Conservation (phyloP, 2,113 vertebrate species). For the Neodontobutis hainanensis region DNA sequence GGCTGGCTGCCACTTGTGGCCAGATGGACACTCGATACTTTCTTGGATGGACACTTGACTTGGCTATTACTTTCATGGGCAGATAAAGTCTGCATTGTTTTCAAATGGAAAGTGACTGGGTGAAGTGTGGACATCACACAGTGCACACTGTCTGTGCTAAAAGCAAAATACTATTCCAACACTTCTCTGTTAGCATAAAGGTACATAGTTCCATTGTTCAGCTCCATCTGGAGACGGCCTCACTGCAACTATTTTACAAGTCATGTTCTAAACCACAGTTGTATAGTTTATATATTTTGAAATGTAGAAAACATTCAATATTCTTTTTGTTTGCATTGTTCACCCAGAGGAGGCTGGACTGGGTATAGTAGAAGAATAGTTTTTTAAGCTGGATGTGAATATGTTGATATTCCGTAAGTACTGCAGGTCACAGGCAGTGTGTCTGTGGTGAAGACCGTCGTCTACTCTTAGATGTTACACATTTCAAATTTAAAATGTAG, state of each 20-base stretch:
- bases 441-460: neutral
- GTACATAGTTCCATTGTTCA: neutral
- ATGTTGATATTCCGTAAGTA: constrained; percentile 17
- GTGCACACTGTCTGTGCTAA: constrained; percentile 4
- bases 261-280: neutral
- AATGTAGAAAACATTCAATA: neutral
- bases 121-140: constrained; percentile 14
- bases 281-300: neutral
- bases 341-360: neutral
- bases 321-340: constrained; percentile 13
- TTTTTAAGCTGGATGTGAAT: constrained; percentile 14
- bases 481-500: neutral
- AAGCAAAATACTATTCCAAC: neutral
- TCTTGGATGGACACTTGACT: constrained; percentile 48
- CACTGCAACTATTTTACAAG: neutral
- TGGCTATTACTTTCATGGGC: constrained; percentile 24
- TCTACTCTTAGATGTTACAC: neutral
- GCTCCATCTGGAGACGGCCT: neutral
- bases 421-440: constrained; percentile 19
- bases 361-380: constrained; percentile 16
- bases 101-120: constrained; percentile 27
- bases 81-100: constrained; percentile 46
- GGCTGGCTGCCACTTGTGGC: constrained; percentile 16
- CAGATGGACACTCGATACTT: constrained; percentile 54
- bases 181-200: neutral